Base-by-base conservation (phyloP, 2,113 vertebrate genomes). In the Xiphophorus maculatus region DNA sequence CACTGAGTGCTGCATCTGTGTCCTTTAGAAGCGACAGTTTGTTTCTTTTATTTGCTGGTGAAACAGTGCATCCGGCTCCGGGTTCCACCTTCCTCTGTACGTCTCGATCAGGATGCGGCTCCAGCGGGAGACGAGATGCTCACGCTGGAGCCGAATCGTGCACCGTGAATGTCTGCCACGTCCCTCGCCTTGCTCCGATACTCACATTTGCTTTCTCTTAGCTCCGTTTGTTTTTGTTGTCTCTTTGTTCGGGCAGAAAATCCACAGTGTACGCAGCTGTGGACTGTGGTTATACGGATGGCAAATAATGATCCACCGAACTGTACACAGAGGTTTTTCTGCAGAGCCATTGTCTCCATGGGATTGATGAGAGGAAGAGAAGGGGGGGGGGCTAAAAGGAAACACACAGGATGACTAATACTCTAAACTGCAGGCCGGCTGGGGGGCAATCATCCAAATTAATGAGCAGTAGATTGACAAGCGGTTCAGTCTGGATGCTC, bases 131-230 rank as follows among this genome's bases (percentile, higher is more conserved):
- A 67, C 51, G 28, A 69, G 77, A 82, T 80, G 40, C 63, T 25
- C 66, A 60, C 27, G 30, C 32, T 48, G 73, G 66, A 70, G 71
- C 32, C 3, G 28, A 66, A 37, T 3, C 5, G 64, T 33, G 4
- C 67, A 75, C 79, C 68, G 40, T 65, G 66, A 69, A 76, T 79
- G 82, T 75, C 69, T 83, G 44, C 81, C 64, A 14, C 70, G 28
- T 71, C 69, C 73, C 63, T 35, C 13, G 64, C 74, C 66, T 72
- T 68, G 85, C 84, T 85, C 79, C 86, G 44, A 73, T 77, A 48
- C 75, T 71, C 85, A 81, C 86, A 89, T 88, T 89, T 87, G 88
- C 87, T 88, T 91, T 80, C 80, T 81, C 79, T 92, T 69, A 85
- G 84, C 63, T 29, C 54, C 25, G 72, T 90, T 88, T 84, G 81